Conservation (phyloP, 1,140 invertebrate genomes). For the Drosophila lacertosa region DNA sequence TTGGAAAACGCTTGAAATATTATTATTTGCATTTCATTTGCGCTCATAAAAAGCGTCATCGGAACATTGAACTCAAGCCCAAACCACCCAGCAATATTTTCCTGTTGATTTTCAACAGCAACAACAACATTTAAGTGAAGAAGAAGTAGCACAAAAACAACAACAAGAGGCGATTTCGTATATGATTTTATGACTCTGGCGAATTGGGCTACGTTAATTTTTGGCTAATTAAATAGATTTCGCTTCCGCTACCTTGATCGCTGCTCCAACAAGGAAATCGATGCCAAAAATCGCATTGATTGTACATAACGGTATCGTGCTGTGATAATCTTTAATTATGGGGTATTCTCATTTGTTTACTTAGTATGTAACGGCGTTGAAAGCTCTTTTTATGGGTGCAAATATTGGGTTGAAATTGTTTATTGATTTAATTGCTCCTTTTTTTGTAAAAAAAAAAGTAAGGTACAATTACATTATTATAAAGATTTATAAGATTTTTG, state of each 20-base stretch:
- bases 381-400: no score
- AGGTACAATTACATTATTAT: no score
- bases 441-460: no score
- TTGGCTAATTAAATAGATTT: slow-evolving; percentile 66
- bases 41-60: slow-evolving; percentile 44
- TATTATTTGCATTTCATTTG: slow-evolving; percentile 55
- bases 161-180: slow-evolving; percentile 20
- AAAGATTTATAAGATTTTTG: no score
- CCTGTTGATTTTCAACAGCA: slow-evolving; percentile 37
- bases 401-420: no score
- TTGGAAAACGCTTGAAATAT: slow-evolving; percentile 52
- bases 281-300: slow-evolving; percentile 40
- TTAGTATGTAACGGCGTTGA: neutral
- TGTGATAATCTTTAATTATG: neutral
- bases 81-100: slow-evolving; percentile 29
- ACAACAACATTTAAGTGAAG: slow-evolving; percentile 2
- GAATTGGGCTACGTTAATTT: slow-evolving; percentile 48
- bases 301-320: slow-evolving; percentile 17
- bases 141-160: slow-evolving; percentile 12
- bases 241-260: slow-evolving; percentile 77
- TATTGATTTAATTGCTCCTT: no score
- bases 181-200: slow-evolving; percentile 49
- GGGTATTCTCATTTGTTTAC: neutral
- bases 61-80: slow-evolving; percentile 57
- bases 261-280: slow-evolving; percentile 39